phyloP scores from a whole-genome alignment of 2,113 vertebrate species.

The Rhea americana region DNA sequence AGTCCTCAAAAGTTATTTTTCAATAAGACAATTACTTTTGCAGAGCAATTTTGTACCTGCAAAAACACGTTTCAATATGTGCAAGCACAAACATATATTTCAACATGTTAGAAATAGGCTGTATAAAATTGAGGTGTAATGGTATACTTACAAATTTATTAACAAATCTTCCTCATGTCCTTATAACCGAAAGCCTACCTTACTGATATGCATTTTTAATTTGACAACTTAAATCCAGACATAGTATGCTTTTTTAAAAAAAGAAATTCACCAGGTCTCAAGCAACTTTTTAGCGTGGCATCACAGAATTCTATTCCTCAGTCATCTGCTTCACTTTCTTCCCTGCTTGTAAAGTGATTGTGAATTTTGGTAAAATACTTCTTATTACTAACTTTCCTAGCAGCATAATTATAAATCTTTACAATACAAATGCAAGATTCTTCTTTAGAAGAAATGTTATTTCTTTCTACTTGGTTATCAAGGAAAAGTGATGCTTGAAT shows the following conservation, averaged over 20 bases:
- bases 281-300: background rate
- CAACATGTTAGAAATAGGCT: background rate
- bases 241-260: background rate
- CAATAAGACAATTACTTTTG: background rate
- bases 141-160: background rate
- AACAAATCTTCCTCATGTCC: background rate
- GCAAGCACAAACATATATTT: background rate
- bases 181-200: background rate
- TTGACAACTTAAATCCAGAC: background rate
- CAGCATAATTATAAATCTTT: background rate
- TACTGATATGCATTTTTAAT: constrained; percentile 19
- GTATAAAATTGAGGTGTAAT: background rate
- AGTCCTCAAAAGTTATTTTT: background rate
- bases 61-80: background rate
- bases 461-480: background rate
- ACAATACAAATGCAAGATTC: background rate
- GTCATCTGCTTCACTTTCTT: background rate
- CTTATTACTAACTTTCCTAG: background rate
- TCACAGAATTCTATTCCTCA: background rate
- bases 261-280: constrained; percentile 18
- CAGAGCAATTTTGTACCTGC: background rate
- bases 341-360: background rate
- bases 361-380: background rate
- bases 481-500: background rate
- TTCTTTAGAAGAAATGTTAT: background rate